Percentiles rank a stretch among this genome's conserved stretches.
Conservation (phyloP, 2,797 vertebrate species). For the Sebastolobus altivelis region DNA sequence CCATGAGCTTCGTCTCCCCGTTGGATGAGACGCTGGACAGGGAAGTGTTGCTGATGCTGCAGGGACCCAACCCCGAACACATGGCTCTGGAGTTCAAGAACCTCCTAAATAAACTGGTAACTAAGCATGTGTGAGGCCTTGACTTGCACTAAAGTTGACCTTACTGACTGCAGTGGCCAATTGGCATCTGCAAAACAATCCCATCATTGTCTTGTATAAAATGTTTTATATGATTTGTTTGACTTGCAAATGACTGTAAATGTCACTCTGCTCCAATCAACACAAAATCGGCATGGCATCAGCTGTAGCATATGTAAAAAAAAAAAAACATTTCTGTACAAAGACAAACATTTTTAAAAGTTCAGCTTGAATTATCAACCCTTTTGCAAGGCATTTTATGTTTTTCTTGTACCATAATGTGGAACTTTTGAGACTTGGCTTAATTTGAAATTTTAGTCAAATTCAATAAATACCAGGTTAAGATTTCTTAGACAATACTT, state of each 20-base stretch:
- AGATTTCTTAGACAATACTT: not conserved
- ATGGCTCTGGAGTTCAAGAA: slow-evolving; percentile 82
- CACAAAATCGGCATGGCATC: not conserved
- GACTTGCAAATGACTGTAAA: not conserved
- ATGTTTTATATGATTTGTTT: not conserved
- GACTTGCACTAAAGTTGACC: not conserved
- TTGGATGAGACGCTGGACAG: slow-evolving; percentile 87
- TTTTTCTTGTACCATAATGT: not conserved
- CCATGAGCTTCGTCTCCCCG: slow-evolving; percentile 61
- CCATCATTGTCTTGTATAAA: not conserved
- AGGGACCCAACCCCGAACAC: slow-evolving; percentile 84
- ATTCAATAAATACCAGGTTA: not conserved
- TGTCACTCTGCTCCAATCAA: not conserved
- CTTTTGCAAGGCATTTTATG: not conserved
- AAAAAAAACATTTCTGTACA: not conserved
- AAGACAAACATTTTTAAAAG: not conserved
- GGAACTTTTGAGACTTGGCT: not conserved
- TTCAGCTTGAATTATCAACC: not conserved
- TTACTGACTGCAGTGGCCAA: not conserved
- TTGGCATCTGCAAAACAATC: not conserved
- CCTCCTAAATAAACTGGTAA: slow-evolving; percentile 85
- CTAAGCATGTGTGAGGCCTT: not conserved
- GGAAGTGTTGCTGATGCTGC: slow-evolving; percentile 87
- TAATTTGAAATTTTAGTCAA: not conserved
- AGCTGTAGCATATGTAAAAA: not conserved